These are phyloP conservation scores for Mustela lutreola DNA, from an alignment of 2,113 vertebrate species.

Conservation along the genomic window DNA sequence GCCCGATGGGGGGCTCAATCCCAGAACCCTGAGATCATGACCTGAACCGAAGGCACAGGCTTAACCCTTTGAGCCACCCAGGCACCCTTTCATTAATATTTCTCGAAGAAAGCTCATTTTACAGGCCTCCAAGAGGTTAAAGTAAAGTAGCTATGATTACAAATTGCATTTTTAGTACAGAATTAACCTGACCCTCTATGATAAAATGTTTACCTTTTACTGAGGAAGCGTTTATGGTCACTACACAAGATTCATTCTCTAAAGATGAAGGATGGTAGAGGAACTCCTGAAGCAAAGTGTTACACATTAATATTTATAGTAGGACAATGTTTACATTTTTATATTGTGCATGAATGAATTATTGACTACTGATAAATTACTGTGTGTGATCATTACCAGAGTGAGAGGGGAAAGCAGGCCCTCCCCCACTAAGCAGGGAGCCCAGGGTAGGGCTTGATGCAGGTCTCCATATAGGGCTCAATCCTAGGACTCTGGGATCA, in stretches of 20 bases:
- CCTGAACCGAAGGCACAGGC: too few relatives aligned
- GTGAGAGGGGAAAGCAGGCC: too few relatives aligned
- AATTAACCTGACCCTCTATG: background rate
- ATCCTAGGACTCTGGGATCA: too few relatives aligned
- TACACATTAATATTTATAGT: slow-evolving; percentile 29
- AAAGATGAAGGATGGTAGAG: slow-evolving; percentile 2
- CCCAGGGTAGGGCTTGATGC: too few relatives aligned
- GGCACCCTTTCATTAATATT: background rate
- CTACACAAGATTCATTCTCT: background rate
- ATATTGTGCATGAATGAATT: slow-evolving; percentile 32
- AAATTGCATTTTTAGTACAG: background rate
- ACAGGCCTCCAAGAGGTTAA: background rate
- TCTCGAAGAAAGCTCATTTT: background rate
- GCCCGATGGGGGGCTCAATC: too few relatives aligned
- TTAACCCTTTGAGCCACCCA: too few relatives aligned
- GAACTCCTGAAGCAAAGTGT: slow-evolving; percentile 12
- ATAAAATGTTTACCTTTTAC: background rate
- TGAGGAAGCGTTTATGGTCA: background rate
- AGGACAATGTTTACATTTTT: background rate
- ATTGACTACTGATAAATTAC: slow-evolving; percentile 45
- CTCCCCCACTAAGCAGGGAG: too few relatives aligned
- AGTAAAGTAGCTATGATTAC: background rate
- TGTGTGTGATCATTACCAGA: background rate
- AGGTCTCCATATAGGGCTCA: too few relatives aligned
- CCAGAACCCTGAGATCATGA: too few relatives aligned